Conservation (phyloP, 1,140 invertebrate genomes). For the Heliconius hewitsoni region DNA sequence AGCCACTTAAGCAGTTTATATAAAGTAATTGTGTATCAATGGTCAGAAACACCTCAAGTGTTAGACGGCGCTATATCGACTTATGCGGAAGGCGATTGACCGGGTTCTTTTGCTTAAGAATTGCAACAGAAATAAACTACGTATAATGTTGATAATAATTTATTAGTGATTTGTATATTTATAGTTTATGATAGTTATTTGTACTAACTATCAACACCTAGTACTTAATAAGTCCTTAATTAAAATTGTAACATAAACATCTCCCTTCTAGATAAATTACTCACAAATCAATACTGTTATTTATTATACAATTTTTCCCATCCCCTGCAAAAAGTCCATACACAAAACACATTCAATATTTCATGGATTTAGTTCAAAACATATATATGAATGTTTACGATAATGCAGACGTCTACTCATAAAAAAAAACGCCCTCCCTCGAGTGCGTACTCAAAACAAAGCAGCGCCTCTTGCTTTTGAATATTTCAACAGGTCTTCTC, state of each 20-base stretch:
- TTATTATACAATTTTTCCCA: neutral
- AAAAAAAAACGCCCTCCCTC: conserved; percentile 58
- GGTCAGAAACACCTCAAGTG: conserved; percentile 56
- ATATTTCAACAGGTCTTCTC: conserved; percentile 76
- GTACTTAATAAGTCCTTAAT: neutral
- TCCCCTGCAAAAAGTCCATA: conserved; percentile 31
- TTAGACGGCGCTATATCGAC: conserved; percentile 49
- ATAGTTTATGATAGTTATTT: neutral
- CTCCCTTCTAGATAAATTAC: neutral
- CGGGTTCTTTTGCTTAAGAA: conserved; percentile 32
- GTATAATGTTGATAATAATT: neutral
- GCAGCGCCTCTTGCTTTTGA: conserved; percentile 61
- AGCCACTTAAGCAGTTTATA: conserved; percentile 25
- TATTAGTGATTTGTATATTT: neutral
- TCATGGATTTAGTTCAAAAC: conserved; percentile 41
- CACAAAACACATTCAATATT: conserved; percentile 45
- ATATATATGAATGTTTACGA: conserved; percentile 65
- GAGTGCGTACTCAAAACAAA: conserved; percentile 70
- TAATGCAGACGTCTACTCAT: conserved; percentile 68
- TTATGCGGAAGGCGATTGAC: conserved; percentile 49
- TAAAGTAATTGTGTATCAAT: conserved; percentile 21
- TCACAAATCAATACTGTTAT: neutral
- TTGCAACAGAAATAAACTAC: too few relatives aligned
- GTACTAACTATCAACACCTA: neutral
- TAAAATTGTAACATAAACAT: neutral